Conservation (phyloP, 2,888 invertebrate species). For the Lycia hirtaria region DNA sequence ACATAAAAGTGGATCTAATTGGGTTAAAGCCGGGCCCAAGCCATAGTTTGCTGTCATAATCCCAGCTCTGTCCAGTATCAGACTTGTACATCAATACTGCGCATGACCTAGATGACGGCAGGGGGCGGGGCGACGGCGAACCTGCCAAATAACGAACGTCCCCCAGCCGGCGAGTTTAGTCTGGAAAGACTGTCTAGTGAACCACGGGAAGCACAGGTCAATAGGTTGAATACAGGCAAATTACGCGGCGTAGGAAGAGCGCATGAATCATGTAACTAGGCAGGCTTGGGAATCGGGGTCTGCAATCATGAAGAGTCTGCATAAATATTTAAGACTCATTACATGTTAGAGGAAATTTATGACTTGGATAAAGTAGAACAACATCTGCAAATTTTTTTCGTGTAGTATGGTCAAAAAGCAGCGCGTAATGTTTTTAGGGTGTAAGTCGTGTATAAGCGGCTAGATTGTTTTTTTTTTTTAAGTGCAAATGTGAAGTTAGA, state of each 20-base stretch:
- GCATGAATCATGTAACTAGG: constrained; percentile 35
- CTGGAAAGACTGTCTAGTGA: constrained; percentile 43
- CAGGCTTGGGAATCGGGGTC: constrained; percentile 12
- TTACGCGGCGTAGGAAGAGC: constrained; percentile 39
- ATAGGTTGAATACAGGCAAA: constrained; percentile 46
- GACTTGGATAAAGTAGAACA: not conserved
- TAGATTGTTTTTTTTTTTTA: too few relatives aligned
- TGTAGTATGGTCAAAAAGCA: too few relatives aligned
- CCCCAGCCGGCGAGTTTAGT: constrained; percentile 54
- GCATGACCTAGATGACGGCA: constrained; percentile 65
- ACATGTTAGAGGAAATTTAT: not conserved
- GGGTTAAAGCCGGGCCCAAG: constrained; percentile 39
- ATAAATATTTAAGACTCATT: not conserved
- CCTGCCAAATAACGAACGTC: constrained; percentile 59
- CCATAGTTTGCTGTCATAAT: constrained; percentile 44
- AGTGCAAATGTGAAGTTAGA: too few relatives aligned
- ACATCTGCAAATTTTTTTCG: not conserved
- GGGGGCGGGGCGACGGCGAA: constrained; percentile 57
- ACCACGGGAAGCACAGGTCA: constrained; percentile 47
- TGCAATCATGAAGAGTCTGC: not conserved
- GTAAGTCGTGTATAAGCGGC: too few relatives aligned
- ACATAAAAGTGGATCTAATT: constrained; percentile 31
- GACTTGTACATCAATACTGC: constrained; percentile 60
- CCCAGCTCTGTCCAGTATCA: constrained; percentile 51
- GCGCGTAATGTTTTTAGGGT: too few relatives aligned